Conservation (phyloP, 2,888 invertebrate genomes). For the Sthenelais limicola region DNA sequence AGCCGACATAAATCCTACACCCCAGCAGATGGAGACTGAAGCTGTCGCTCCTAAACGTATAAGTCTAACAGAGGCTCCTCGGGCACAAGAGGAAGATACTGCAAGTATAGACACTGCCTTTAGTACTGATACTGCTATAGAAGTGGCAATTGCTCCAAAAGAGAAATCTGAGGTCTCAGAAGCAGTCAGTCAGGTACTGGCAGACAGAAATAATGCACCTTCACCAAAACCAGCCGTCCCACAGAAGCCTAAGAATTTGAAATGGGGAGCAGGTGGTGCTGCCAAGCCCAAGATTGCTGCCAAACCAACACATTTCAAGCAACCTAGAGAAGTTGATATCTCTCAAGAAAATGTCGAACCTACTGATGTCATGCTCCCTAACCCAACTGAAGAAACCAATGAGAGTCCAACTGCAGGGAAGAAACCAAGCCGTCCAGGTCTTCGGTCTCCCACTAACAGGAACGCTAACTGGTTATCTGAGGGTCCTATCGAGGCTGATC, state of each 20-base stretch:
- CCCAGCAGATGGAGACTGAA: too few relatives aligned
- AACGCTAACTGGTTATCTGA: conserved; percentile 7
- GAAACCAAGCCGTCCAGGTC: background rate
- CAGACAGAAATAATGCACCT: conserved; percentile 8
- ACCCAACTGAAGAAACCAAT: background rate
- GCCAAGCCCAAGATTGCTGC: conserved; percentile 19
- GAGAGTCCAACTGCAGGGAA: conserved; percentile 11
- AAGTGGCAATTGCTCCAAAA: too few relatives aligned
- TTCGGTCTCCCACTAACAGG: too few relatives aligned
- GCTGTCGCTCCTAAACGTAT: too few relatives aligned
- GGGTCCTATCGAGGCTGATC: conserved; percentile 14
- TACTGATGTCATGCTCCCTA: background rate
- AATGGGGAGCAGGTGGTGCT: conserved; percentile 25
- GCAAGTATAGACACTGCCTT: too few relatives aligned
- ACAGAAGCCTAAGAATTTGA: conserved; percentile 10
- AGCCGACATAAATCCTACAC: too few relatives aligned
- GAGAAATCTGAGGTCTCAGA: background rate
- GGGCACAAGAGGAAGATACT: too few relatives aligned
- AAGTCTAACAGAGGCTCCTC: too few relatives aligned
- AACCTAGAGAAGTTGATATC: too few relatives aligned
- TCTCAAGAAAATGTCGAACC: too few relatives aligned
- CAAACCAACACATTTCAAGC: background rate
- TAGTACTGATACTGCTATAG: too few relatives aligned
- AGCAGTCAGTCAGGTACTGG: background rate
- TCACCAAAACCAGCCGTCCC: conserved; percentile 23